Evolutionary conservation across 2,797 vertebrate species (phyloP), one percentile per base, ranked within the genome.

Genomic region (Percopsis omiscomaycus): DNA sequence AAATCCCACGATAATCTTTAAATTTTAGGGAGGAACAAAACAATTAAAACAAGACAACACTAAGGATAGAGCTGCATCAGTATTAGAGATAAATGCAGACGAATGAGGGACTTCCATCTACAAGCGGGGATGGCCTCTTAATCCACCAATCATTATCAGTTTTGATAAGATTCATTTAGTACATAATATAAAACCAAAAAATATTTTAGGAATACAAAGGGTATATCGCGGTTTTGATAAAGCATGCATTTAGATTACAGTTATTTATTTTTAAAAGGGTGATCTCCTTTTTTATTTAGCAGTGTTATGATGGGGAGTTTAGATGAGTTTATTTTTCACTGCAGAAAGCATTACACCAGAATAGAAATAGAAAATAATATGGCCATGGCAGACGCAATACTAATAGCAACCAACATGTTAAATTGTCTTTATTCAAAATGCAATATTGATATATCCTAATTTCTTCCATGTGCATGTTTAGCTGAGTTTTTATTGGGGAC

Each of bases 1-100:
- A 90, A 89, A 88, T 86, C 85, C 82, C 77, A 65, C 76, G 87
- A 86, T 89, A 88, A 90, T 91, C 87, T 87, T 88, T 89, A 86
- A 86, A 81, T 92, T 91, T 90, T 73, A 82, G 69, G 66, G 66
- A 72, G 82, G 75, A 83, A 84, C 76, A 84, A 88, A 88, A 88
- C 84, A 84, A 88, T 89, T 84, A 87, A 84, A 86, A 77, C 14
- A 50, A 75, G 74, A 82, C 85, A 87, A 83, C 80, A 86, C 77
- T 72, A 76, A 55, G 77, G 77, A 71, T 69, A 82, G 72, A 66
- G 79, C 80, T 77, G 69, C 76, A 77, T 71, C 72, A 78, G 79
- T 74, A 75, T 80, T 65, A 79, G 37, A 42, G 22, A 22, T 22
- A 22, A 22, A 22, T 22, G 22, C 37, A 42, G 37, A 10, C 9